These are phyloP conservation scores for Proterorhinus semilunaris DNA, from an alignment of 2,113 vertebrate genomes.

Conservation along the genomic window DNA sequence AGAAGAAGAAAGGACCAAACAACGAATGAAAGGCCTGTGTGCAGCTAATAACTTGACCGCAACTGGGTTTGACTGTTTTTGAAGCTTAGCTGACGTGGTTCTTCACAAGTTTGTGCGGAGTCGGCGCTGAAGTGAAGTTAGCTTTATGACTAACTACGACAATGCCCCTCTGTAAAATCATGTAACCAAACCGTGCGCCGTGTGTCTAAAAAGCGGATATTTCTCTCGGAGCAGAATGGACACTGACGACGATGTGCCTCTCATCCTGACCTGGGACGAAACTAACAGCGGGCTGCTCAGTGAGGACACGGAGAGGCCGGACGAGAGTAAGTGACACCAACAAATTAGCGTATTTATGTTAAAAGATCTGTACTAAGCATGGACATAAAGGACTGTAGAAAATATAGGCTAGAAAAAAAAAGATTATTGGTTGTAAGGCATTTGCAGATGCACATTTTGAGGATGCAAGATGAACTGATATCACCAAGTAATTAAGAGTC, in stretches of 20 bases:
- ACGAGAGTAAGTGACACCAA: conserved; percentile 82
- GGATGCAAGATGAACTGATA: too few species aligned
- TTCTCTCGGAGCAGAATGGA: conserved; percentile 60
- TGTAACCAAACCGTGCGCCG: not conserved
- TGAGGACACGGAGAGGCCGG: conserved; percentile 72
- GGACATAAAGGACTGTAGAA: too few species aligned
- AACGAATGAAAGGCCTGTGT: not conserved
- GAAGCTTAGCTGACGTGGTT: not conserved
- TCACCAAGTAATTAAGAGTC: too few species aligned
- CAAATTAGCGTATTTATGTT: too few species aligned
- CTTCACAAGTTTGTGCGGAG: not conserved
- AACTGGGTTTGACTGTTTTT: not conserved
- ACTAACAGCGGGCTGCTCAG: conserved; percentile 72
- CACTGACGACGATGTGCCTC: conserved; percentile 88
- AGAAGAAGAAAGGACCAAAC: conserved; percentile 7
- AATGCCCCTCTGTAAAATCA: conserved; percentile 28
- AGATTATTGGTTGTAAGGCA: too few species aligned
- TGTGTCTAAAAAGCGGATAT: conserved; percentile 7
- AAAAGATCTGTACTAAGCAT: not conserved
- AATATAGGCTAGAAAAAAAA: too few species aligned
- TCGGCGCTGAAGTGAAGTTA: conserved; percentile 2
- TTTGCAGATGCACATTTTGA: too few species aligned
- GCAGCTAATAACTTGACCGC: not conserved
- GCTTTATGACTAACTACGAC: not conserved
- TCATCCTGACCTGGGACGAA: conserved; percentile 93